phyloP scores from a whole-genome alignment of 2,113 vertebrate genomes.

The Marmota monax region DNA sequence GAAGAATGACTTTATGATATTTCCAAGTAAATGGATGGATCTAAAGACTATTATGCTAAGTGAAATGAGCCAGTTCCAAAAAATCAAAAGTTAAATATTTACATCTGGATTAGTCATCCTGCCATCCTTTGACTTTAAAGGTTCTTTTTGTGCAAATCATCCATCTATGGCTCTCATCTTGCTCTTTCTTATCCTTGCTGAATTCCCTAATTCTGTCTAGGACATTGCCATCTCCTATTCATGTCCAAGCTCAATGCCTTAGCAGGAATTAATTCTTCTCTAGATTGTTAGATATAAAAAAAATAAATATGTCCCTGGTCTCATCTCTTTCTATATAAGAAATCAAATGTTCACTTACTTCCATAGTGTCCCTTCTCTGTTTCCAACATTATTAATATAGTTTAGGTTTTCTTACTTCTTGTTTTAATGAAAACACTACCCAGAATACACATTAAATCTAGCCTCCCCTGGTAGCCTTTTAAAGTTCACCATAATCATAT shows the following conservation, averaged over 20 bases:
- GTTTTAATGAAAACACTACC: background rate
- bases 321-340: background rate
- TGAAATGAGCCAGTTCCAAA: no score
- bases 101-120: background rate
- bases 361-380: background rate
- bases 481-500: background rate
- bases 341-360: background rate
- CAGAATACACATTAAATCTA: background rate
- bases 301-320: background rate
- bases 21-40: no score
- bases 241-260: background rate
- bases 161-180: background rate
- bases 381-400: background rate
- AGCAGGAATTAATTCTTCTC: background rate
- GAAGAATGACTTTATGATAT: no score
- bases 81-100: background rate
- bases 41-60: no score
- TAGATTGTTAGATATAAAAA: background rate
- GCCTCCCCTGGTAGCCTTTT: background rate
- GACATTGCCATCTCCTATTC: background rate
- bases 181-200: background rate
- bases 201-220: background rate
- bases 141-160: background rate
- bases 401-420: slow-evolving; percentile 32
- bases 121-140: background rate